Evolutionary conservation across 2,888 invertebrate species (phyloP).

Genomic region (Resseliella maxima): DNA sequence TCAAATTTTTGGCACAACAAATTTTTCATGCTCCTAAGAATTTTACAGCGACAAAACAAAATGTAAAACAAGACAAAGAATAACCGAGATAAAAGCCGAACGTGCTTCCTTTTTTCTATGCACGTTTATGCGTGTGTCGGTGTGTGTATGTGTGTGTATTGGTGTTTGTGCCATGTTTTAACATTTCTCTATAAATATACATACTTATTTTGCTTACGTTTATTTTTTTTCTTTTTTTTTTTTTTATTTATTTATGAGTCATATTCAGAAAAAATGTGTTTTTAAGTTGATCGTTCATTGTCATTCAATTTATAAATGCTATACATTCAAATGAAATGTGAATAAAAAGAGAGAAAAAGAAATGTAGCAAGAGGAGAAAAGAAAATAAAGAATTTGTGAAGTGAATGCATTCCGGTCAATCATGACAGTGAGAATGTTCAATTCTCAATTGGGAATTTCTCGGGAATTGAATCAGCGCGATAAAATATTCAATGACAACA

Average conservation of each 20-base stretch:
- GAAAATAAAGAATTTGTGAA: no score
- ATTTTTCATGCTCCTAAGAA: not conserved
- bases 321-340: no score
- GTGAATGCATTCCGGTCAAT: no score
- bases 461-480: not conserved
- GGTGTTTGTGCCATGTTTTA: not conserved
- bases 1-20: constrained; percentile 2
- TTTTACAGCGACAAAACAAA: not conserved
- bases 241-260: constrained; percentile 30
- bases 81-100: not conserved
- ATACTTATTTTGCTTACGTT: no score
- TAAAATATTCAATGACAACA: constrained; percentile 9
- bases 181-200: no score
- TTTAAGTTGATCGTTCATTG: constrained; percentile 11
- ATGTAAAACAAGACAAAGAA: not conserved
- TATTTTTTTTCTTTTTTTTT: no score
- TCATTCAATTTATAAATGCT: not conserved
- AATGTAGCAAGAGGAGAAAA: not conserved
- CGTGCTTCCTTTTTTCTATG: not conserved
- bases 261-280: not conserved
- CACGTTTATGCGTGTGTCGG: no score
- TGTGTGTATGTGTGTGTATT: no score
- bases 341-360: not conserved
- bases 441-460: no score
- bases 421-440: no score